Evolutionary conservation across 2,888 invertebrate species (phyloP), one percentile per base, ranked within the genome.

Genomic region (Tortrix viridana): DNA sequence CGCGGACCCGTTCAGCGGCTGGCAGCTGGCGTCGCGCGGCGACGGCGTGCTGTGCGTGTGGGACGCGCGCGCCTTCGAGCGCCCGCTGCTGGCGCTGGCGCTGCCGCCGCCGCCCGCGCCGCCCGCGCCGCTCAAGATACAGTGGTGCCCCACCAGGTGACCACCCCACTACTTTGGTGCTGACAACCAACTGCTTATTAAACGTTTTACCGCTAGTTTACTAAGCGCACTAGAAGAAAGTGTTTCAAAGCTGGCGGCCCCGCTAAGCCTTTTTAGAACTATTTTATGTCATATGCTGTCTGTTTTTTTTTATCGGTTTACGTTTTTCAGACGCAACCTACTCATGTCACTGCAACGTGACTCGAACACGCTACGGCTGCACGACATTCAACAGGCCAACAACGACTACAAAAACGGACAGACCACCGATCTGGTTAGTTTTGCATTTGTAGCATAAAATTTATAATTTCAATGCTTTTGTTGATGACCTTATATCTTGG

Each of bases 131-230:
- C 92, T 94, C 14, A 96, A 95, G 86, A 93, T 98, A 55, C 93
- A 94, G 65, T 98, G 98, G 98, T 97, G 98, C 79, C 97, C 98
- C 3, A 97, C 97, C 22, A 94, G 96, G 94, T 95, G 76, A 0
- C 43, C 19, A 7, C 3, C 3, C 3, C 3, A 32, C 3, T 1
- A 32, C 32, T 32, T 32, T 12, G 9, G 3, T 12, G 32, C 12
- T 12, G 9, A 0, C 6, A 23, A 12, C 12, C 32, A 3, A 9
- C 26, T 6, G 1, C 2, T 7, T 7, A 6, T 23, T 23, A 1
- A 23, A 4, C 5, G 23, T 23, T 6, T 6, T 6, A 23, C 6
- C 6, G 7, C 7, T 7, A 26, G 7, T 26, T 26, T 26, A 7
- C 26, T 9, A 26, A 26, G 9, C 26, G 26, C 9, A 26, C 7